Percentiles rank a stretch among this genome's conserved stretches.
These are phyloP conservation scores for Sesia apiformis DNA, from an alignment of 2,888 invertebrate genomes.

Conservation along the genomic window DNA sequence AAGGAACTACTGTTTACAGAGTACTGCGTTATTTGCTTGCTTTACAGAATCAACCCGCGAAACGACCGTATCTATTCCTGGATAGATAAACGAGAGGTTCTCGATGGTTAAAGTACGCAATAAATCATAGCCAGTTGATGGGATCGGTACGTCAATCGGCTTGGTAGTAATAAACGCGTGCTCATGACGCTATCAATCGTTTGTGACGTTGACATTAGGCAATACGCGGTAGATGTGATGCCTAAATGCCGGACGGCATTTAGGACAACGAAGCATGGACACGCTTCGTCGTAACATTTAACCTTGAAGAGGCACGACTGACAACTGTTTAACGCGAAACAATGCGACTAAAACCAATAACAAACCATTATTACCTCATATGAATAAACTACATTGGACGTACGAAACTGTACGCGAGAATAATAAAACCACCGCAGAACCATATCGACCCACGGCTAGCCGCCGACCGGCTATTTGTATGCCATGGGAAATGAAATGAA, in stretches of 20 bases:
- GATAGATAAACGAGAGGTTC: slow-evolving; percentile 8
- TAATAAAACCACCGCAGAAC: slow-evolving; percentile 59
- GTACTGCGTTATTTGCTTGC: no score
- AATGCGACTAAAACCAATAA: slow-evolving; percentile 24
- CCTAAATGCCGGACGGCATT: slow-evolving; percentile 17
- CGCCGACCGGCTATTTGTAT: slow-evolving; percentile 37
- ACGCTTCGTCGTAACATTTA: slow-evolving; percentile 18
- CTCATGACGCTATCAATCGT: not conserved
- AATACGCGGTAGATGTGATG: slow-evolving; percentile 13
- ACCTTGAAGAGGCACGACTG: slow-evolving; percentile 27
- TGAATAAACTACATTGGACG: not conserved
- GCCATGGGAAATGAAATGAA: slow-evolving; percentile 43
- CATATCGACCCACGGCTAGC: slow-evolving; percentile 61
- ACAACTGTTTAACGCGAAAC: slow-evolving; percentile 15
- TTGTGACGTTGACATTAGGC: not conserved
- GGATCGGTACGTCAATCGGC: not conserved
- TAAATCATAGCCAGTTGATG: slow-evolving; percentile 6
- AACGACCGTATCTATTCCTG: slow-evolving; percentile 30
- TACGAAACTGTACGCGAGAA: not conserved
- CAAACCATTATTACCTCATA: slow-evolving; percentile 6
- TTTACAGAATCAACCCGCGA: slow-evolving; percentile 6
- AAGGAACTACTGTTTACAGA: no score
- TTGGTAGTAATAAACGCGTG: slow-evolving; percentile 3
- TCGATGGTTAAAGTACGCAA: slow-evolving; percentile 10
- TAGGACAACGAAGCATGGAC: no score